These are phyloP conservation scores for Bellardia bayeri DNA, from an alignment of 2,888 invertebrate genomes.

Conservation along the genomic window DNA sequence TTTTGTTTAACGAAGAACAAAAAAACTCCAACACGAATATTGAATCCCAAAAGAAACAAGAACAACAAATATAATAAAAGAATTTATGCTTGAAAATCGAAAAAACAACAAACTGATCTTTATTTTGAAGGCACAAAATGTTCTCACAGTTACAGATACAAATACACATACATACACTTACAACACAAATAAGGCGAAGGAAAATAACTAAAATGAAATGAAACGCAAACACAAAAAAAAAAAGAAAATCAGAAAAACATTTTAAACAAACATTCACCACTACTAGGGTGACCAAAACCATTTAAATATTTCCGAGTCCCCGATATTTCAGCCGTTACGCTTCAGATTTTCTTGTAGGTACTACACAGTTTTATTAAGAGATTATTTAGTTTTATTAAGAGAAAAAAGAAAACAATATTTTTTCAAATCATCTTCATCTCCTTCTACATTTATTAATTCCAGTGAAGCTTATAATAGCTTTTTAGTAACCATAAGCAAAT, in stretches of 20 bases:
- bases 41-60: slow-evolving; percentile 65
- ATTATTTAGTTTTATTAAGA: too few relatives aligned
- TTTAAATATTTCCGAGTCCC: not conserved
- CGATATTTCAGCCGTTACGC: too few relatives aligned
- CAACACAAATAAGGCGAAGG: not conserved
- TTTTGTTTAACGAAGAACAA: slow-evolving; percentile 22
- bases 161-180: not conserved
- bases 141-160: slow-evolving; percentile 12
- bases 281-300: slow-evolving; percentile 32
- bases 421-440: too few relatives aligned
- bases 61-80: slow-evolving; percentile 61
- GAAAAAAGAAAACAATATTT: too few relatives aligned
- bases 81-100: slow-evolving; percentile 60
- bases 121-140: slow-evolving; percentile 50
- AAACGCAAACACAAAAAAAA: slow-evolving; percentile 19
- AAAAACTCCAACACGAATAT: slow-evolving; percentile 61
- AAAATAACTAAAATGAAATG: slow-evolving; percentile 40
- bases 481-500: too few relatives aligned
- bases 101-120: slow-evolving; percentile 41
- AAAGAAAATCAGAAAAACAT: slow-evolving; percentile 11
- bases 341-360: too few relatives aligned
- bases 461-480: too few relatives aligned
- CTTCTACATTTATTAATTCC: too few relatives aligned
- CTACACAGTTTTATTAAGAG: too few relatives aligned
- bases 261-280: slow-evolving; percentile 43